Evolutionary conservation across 35 echinoderm and acorn worm species (phyloP).

Genomic region (Lytechinus pictus): DNA sequence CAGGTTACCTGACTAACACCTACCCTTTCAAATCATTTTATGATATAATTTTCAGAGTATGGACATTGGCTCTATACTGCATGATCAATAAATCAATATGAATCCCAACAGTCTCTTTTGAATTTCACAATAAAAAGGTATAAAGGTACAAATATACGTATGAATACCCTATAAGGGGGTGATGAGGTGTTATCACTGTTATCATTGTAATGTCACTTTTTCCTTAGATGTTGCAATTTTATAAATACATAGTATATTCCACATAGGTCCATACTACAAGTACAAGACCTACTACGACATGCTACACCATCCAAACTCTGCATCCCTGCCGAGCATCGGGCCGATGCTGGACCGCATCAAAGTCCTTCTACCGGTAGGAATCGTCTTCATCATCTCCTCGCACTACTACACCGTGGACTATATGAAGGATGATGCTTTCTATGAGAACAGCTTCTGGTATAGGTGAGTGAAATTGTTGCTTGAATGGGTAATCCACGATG

Average conservation of each 20-base stretch:
- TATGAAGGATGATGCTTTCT: constrained; percentile 81
- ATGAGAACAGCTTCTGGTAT: constrained; percentile 75
- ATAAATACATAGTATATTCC: neutral
- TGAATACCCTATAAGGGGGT: too few relatives aligned
- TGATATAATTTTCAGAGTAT: too few relatives aligned
- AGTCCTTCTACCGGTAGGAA: constrained; percentile 57
- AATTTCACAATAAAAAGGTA: too few relatives aligned
- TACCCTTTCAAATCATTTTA: too few relatives aligned
- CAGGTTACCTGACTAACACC: too few relatives aligned
- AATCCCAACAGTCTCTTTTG: too few relatives aligned
- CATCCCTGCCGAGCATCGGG: constrained; percentile 66
- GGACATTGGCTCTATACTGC: too few relatives aligned
- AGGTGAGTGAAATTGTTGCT: constrained; percentile 49
- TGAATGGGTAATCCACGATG: neutral
- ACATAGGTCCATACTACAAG: constrained; percentile 91
- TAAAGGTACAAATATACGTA: too few relatives aligned
- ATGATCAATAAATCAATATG: too few relatives aligned
- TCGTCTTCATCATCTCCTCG: constrained; percentile 61
- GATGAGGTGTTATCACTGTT: too few relatives aligned
- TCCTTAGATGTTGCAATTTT: too few relatives aligned
- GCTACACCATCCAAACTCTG: constrained; percentile 65
- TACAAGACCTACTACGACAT: constrained; percentile 91
- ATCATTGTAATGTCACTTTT: too few relatives aligned
- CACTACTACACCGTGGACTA: constrained; percentile 67
- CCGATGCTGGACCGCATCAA: constrained; percentile 74